These are phyloP conservation scores for Himalopsyche anomala DNA, from an alignment of 2,888 invertebrate genomes.

Conservation along the genomic window DNA sequence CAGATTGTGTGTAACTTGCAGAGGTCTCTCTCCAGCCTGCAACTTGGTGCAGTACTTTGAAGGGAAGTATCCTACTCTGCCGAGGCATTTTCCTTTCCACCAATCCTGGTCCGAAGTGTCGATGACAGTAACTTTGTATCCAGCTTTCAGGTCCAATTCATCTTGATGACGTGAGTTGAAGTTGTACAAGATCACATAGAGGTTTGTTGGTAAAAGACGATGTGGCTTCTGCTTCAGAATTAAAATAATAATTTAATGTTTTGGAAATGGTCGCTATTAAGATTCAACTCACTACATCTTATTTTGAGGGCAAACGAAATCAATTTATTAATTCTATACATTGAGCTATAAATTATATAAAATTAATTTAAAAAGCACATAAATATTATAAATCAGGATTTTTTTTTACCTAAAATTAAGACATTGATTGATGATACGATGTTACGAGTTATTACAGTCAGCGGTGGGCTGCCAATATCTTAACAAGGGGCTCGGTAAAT, in stretches of 20 bases:
- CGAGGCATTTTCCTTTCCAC: slow-evolving; percentile 98
- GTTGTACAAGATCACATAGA: slow-evolving; percentile 96
- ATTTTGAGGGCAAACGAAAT: no score
- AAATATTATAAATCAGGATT: no score
- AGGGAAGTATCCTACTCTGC: slow-evolving; percentile 94
- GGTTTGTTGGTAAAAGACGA: slow-evolving; percentile 90
- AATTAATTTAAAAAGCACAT: no score
- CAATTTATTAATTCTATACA: no score
- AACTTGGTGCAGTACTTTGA: slow-evolving; percentile 95
- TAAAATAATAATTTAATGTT: neutral
- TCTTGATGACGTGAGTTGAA: slow-evolving; percentile 96
- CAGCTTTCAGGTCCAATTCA: slow-evolving; percentile 95
- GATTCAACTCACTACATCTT: no score
- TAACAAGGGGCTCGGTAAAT: no score
- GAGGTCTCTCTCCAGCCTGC: slow-evolving; percentile 91
- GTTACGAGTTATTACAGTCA: no score
- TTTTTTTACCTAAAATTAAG: no score
- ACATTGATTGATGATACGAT: no score
- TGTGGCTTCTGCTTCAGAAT: slow-evolving; percentile 83
- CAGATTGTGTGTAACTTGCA: slow-evolving; percentile 85
- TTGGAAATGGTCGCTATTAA: no score
- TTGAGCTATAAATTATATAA: no score
- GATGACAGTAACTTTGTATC: slow-evolving; percentile 92
- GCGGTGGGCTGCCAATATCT: no score
- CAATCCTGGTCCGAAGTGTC: slow-evolving; percentile 97